Evolutionary conservation across 2,888 invertebrate species (phyloP), one percentile per base, ranked within the genome.

Genomic region (Acanthosepion pharaonis): DNA sequence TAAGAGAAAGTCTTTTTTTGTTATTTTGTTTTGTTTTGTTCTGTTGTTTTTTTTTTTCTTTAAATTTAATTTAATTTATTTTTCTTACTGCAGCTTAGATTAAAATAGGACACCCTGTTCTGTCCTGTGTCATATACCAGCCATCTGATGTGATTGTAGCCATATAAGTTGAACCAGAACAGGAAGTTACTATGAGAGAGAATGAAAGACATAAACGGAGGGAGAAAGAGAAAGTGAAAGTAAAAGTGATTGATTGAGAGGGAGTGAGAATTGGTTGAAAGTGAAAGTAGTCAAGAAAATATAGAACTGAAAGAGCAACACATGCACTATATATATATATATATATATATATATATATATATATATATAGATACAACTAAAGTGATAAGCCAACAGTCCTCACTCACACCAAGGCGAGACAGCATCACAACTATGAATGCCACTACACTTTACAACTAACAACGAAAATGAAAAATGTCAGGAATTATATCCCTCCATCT

Each of bases 371-470:
- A n/a, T 33, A 78, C 78, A 9, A 78, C 78, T 78, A 78, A 78
- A 78, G n/a, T 78, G n/a, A 78, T 78, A 78, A 78, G 78, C n/a
- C 78, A 64, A 64, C n/a, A n/a, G n/a, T 78, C 78, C n/a, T 78
- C n/a, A 9, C 78, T 78, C 78, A 78, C 78, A n/a, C n/a, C 11
- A 33, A 15, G n/a, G 33, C 11, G 33, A 78, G 78, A 59, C 59
- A 59, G 59, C 59, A 59, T 59, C 59, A 23, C 59, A 59, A 78
- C 78, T 5, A 33, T n/a, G n/a, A 23, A 78, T 78, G 78, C n/a
- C 11, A 33, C 78, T 33, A 78, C 78, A 78, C 78, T n/a, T 78
- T 15, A n/a, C n/a, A n/a, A 78, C 15, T 2, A n/a, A n/a, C 78
- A 78, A n/a, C 11, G 15, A 15, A 78, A 78, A 4, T 3, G 78